phyloP scores from a whole-genome alignment of 2,888 invertebrate species.

The Galerucella calmariensis region DNA sequence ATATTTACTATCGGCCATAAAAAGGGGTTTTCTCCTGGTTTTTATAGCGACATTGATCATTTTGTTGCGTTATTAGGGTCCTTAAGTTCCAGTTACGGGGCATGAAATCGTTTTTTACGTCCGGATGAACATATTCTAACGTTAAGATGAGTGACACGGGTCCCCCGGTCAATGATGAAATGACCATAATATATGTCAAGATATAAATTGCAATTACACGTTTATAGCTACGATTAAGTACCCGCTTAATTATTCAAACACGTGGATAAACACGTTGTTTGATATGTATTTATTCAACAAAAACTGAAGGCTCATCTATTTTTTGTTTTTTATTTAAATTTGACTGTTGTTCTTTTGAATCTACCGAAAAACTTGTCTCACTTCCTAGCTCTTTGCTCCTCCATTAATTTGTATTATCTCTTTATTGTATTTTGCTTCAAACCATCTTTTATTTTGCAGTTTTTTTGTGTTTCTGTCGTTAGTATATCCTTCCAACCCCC shows the following conservation, averaged over 20 bases:
- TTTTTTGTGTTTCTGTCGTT: no score
- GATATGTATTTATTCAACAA: background rate
- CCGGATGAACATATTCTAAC: slow-evolving; percentile 12
- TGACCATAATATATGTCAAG: slow-evolving; percentile 6
- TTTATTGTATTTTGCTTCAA: no score
- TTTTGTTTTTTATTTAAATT: background rate
- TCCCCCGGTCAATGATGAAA: slow-evolving; percentile 4
- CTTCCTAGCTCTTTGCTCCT: no score
- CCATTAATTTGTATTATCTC: no score
- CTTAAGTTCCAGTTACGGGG: slow-evolving; percentile 29
- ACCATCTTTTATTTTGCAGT: no score
- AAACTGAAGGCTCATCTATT: background rate
- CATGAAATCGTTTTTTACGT: slow-evolving; percentile 30
- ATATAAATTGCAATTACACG: slow-evolving; percentile 2
- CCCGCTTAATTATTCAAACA: slow-evolving; percentile 1
- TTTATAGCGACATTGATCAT: slow-evolving; percentile 36
- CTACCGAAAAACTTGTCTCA: no score
- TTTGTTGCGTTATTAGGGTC: slow-evolving; percentile 36
- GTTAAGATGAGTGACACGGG: slow-evolving; percentile 15
- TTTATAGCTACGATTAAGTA: background rate
- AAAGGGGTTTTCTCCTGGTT: slow-evolving; percentile 33
- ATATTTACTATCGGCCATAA: slow-evolving; percentile 38
- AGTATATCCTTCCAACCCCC: no score
- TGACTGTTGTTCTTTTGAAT: background rate
- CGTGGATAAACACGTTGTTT: background rate